Percentiles rank a stretch among this genome's conserved stretches.
These are phyloP conservation scores for Zapus hudsonius DNA, from an alignment of 2,113 vertebrate genomes.

Conservation along the genomic window DNA sequence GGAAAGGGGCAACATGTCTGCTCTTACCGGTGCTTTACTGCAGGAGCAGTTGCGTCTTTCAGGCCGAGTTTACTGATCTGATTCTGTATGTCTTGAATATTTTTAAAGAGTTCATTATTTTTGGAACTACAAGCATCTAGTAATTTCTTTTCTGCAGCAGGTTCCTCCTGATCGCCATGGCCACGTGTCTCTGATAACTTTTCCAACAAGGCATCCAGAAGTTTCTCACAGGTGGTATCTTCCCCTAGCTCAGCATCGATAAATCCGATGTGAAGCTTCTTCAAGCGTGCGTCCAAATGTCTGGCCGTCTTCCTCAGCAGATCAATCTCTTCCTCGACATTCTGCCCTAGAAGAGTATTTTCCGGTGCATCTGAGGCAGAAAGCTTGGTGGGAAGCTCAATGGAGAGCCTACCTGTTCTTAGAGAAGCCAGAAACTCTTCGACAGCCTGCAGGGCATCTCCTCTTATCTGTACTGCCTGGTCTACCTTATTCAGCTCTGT, in stretches of 20 bases:
- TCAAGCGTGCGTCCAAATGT: constrained; percentile 88
- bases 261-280: constrained; percentile 84
- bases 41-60: constrained; percentile 93
- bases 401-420: constrained; percentile 84
- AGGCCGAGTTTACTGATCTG: constrained; percentile 87
- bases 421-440: constrained; percentile 91
- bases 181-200: constrained; percentile 70
- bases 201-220: constrained; percentile 83
- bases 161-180: constrained; percentile 75
- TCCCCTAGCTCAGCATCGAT: constrained; percentile 81
- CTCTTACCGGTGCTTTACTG: constrained; percentile 91
- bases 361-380: constrained; percentile 79
- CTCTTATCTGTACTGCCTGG: constrained; percentile 85
- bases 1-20: background rate
- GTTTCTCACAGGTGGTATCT: constrained; percentile 88
- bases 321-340: constrained; percentile 83
- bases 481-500: constrained; percentile 88
- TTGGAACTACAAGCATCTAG: constrained; percentile 83
- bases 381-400: constrained; percentile 68
- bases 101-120: constrained; percentile 86
- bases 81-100: constrained; percentile 88
- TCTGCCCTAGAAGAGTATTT: constrained; percentile 73
- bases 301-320: constrained; percentile 88
- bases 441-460: constrained; percentile 88
- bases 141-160: constrained; percentile 81